Percentiles rank a stretch among this genome's conserved stretches.
phyloP scores from a whole-genome alignment of 2,888 invertebrate species.

The Ommatoiulus sabulosus region DNA sequence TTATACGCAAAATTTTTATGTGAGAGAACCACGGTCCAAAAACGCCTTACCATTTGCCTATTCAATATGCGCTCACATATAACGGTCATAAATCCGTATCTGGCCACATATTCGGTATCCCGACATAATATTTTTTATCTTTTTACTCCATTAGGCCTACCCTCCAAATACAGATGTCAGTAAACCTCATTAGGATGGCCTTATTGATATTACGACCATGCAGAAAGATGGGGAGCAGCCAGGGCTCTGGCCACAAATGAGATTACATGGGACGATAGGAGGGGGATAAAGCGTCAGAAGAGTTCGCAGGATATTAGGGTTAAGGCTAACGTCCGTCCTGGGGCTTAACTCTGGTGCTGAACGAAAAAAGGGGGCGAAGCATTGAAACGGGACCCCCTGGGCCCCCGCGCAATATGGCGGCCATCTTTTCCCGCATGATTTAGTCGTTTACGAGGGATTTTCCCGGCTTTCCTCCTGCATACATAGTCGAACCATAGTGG shows the following conservation, averaged over 20 bases:
- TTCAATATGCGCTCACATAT: background rate
- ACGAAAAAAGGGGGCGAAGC: background rate
- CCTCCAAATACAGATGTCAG: slow-evolving; percentile 12
- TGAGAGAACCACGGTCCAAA: background rate
- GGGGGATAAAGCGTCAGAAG: background rate
- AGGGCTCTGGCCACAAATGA: background rate
- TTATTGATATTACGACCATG: slow-evolving; percentile 3
- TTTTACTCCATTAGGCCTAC: slow-evolving; percentile 12
- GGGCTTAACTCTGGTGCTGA: background rate
- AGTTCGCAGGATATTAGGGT: slow-evolving; percentile 8
- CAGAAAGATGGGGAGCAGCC: background rate
- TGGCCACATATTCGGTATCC: background rate
- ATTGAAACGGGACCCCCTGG: slow-evolving; percentile 19
- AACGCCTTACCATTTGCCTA: background rate
- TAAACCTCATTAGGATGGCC: background rate
- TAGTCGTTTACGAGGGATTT: slow-evolving; percentile 2
- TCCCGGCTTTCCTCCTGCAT: background rate
- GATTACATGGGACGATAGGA: slow-evolving; percentile 19
- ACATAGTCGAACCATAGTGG: background rate
- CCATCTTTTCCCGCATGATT: slow-evolving; percentile 12
- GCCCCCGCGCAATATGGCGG: background rate
- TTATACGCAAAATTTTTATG: background rate
- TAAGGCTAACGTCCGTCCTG: slow-evolving; percentile 12
- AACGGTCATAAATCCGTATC: background rate
- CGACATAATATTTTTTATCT: background rate